Evolutionary conservation across 2,888 invertebrate species (phyloP).

Genomic region (Auanema freiburgensis): DNA sequence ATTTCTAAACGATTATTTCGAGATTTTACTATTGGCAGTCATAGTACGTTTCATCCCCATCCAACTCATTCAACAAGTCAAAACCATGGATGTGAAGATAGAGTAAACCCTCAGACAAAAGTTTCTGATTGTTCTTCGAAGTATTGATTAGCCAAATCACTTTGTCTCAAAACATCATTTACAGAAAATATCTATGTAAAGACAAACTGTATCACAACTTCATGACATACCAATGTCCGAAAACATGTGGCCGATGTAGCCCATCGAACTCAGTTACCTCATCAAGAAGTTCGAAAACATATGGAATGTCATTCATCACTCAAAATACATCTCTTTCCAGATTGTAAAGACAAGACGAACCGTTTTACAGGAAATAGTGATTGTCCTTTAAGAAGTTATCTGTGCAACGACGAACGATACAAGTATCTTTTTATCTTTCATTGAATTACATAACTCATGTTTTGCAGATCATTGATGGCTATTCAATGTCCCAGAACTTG

Average conservation of each 20-base stretch:
- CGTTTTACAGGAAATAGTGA: slow-evolving; percentile 4
- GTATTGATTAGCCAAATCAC: no score
- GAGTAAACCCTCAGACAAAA: no score
- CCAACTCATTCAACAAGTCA: no score
- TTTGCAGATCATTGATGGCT: neutral
- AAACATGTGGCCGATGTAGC: slow-evolving; percentile 10
- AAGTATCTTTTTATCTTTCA: neutral
- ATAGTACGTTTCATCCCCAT: no score
- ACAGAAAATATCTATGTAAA: neutral
- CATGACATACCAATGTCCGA: slow-evolving; percentile 10
- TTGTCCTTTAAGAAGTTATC: neutral
- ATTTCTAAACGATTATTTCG: no score
- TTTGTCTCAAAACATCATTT: no score
- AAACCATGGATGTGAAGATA: no score
- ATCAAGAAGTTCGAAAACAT: no score
- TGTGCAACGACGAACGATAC: slow-evolving; percentile 4
- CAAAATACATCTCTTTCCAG: neutral
- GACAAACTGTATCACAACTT: slow-evolving; percentile 2
- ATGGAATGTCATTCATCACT: no score
- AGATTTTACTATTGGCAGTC: no score
- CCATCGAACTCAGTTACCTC: neutral
- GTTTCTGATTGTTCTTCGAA: no score
- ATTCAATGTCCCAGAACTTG: neutral
- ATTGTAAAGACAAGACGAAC: neutral
- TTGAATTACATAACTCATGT: neutral